Evolutionary conservation across 2,888 invertebrate species (phyloP).

Genomic region (Dolomedes plantarius): DNA sequence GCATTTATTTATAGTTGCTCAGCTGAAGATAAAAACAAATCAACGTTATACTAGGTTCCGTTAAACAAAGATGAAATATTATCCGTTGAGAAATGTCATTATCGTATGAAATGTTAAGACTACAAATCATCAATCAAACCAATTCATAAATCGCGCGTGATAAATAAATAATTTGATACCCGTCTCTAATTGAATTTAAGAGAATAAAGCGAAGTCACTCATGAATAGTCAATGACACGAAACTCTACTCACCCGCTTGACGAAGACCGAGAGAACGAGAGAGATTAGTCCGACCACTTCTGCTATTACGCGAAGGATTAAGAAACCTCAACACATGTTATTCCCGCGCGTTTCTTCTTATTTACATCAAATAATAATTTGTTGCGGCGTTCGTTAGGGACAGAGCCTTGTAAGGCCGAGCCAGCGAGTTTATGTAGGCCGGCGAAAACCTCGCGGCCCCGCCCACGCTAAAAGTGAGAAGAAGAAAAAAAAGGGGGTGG

Average conservation of each 20-base stretch:
- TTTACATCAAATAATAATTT: conserved; percentile 24
- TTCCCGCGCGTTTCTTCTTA: conserved; percentile 20
- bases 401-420: conserved; percentile 61
- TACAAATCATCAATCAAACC: too few species aligned
- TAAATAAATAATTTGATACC: too few species aligned
- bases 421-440: conserved; percentile 51
- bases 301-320: conserved; percentile 15
- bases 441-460: conserved; percentile 15
- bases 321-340: conserved; percentile 4
- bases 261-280: too few species aligned
- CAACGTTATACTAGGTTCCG: too few species aligned
- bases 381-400: conserved; percentile 18
- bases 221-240: neutral
- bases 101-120: too few species aligned
- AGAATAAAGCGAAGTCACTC: neutral
- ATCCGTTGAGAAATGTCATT: too few species aligned
- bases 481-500: conserved; percentile 3
- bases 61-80: too few species aligned
- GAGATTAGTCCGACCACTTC: conserved; percentile 1
- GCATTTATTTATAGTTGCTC: too few species aligned
- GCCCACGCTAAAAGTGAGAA: conserved; percentile 33
- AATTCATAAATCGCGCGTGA: too few species aligned
- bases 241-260: neutral
- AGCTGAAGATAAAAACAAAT: too few species aligned
- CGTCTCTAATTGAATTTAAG: too few species aligned